A percentile compares a stretch with the other conserved stretches of the same genome.
phyloP scores from a whole-genome alignment of 2,113 vertebrate species.

The Lepus timidus region DNA sequence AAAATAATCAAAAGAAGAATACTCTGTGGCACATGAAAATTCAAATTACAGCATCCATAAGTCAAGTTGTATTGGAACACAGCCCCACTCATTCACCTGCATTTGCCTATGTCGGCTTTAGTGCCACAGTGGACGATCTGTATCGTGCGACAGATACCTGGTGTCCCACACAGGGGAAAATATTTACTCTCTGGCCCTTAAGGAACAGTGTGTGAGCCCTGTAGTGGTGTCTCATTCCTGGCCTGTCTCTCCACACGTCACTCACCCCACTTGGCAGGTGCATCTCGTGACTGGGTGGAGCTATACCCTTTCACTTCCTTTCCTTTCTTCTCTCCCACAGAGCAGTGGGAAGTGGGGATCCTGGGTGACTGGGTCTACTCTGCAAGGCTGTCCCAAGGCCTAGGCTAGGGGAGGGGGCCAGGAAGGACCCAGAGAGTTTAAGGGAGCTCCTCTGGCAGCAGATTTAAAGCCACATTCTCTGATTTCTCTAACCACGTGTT shows the following conservation, averaged over 20 bases:
- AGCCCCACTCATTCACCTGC: not conserved
- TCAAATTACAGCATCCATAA: not conserved
- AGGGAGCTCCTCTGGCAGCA: not conserved
- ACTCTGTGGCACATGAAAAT: not conserved
- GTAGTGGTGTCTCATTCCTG: not conserved
- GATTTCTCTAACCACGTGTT: not conserved
- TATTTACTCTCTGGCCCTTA: not conserved
- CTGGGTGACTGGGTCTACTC: not conserved
- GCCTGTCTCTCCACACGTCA: not conserved
- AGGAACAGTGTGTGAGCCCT: not conserved
- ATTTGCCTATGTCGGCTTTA: not conserved
- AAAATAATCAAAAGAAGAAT: constrained; percentile 29
- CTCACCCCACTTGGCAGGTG: not conserved
- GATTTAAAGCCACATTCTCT: not conserved
- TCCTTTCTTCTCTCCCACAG: not conserved
- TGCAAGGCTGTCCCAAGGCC: not conserved
- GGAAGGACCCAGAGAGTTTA: not conserved
- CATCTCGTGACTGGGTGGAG: not conserved
- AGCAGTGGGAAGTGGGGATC: not conserved
- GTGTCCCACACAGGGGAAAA: not conserved
- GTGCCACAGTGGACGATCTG: not conserved
- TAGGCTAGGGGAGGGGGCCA: not conserved
- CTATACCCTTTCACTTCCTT: not conserved
- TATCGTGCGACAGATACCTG: not conserved
- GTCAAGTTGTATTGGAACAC: not conserved